Evolutionary conservation across 2,888 invertebrate genomes (phyloP).

Genomic region (Camptogramma bilineatum): DNA sequence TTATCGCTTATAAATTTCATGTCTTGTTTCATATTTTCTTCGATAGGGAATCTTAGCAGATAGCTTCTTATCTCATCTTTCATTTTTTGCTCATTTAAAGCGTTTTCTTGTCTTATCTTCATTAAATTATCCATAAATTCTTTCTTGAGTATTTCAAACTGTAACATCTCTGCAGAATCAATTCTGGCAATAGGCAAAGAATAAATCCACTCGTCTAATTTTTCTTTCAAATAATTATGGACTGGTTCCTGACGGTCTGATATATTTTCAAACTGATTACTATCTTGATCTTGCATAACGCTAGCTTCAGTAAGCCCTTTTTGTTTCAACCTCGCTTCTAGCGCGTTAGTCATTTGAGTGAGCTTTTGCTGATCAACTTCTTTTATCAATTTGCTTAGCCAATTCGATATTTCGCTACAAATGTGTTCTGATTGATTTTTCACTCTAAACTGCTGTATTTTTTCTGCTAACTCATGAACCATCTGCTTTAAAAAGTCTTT

Average conservation of each 20-base stretch:
- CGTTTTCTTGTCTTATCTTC: slow-evolving; percentile 15
- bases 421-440: slow-evolving; percentile 25
- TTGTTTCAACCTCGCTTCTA: slow-evolving; percentile 34
- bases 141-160: slow-evolving; percentile 23
- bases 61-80: slow-evolving; percentile 26
- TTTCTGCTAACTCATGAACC: slow-evolving; percentile 38
- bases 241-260: slow-evolving; percentile 28
- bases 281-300: slow-evolving; percentile 37
- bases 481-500: slow-evolving; percentile 27
- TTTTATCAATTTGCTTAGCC: slow-evolving; percentile 20
- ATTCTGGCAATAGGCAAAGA: slow-evolving; percentile 30
- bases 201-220: slow-evolving; percentile 15
- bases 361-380: slow-evolving; percentile 30
- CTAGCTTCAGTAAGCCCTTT: slow-evolving; percentile 36
- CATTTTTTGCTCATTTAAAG: slow-evolving; percentile 24
- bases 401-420: slow-evolving; percentile 37
- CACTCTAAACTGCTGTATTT: slow-evolving; percentile 30
- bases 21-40: slow-evolving; percentile 28
- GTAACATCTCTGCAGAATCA: slow-evolving; percentile 21
- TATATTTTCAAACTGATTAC: slow-evolving; percentile 44
- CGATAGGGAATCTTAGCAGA: slow-evolving; percentile 40
- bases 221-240: slow-evolving; percentile 17
- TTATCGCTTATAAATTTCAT: slow-evolving; percentile 21
- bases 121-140: slow-evolving; percentile 13
- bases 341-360: slow-evolving; percentile 26